Evolutionary conservation across 2,113 vertebrate species (phyloP).

Genomic region (Caracal caracal): DNA sequence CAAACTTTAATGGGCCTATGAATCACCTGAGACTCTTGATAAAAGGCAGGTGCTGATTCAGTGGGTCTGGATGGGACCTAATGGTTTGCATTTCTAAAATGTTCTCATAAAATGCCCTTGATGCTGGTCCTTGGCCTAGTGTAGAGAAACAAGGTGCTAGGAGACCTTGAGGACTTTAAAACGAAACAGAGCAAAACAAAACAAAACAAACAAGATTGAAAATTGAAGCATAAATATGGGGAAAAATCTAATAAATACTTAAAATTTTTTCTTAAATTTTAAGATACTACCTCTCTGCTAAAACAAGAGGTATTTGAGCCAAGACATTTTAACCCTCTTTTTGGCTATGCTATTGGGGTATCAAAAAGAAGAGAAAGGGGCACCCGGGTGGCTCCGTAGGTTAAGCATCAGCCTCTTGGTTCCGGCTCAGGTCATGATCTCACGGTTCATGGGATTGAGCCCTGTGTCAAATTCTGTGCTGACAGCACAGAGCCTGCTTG

Average conservation of each 20-base stretch:
- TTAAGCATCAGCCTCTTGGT: no score
- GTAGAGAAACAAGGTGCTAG: neutral
- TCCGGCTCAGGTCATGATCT: no score
- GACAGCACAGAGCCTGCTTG: no score
- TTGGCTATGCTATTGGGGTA: neutral
- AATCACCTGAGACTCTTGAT: conserved; percentile 7
- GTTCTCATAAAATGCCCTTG: neutral
- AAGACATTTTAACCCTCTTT: neutral
- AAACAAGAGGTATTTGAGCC: neutral
- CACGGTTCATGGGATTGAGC: no score
- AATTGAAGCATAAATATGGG: neutral
- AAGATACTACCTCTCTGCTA: neutral
- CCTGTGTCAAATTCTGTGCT: no score
- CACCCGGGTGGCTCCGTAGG: no score
- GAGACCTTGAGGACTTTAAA: neutral
- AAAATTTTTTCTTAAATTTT: neutral
- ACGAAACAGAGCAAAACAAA: neutral
- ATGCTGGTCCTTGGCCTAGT: neutral
- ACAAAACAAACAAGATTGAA: neutral
- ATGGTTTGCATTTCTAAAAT: neutral
- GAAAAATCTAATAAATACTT: neutral
- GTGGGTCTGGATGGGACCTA: neutral
- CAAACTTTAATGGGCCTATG: neutral
- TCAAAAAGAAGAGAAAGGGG: neutral
- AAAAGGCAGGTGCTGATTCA: conserved; percentile 19